phyloP scores from a whole-genome alignment of 1,140 invertebrate species.

The Trissolcus basalis region DNA sequence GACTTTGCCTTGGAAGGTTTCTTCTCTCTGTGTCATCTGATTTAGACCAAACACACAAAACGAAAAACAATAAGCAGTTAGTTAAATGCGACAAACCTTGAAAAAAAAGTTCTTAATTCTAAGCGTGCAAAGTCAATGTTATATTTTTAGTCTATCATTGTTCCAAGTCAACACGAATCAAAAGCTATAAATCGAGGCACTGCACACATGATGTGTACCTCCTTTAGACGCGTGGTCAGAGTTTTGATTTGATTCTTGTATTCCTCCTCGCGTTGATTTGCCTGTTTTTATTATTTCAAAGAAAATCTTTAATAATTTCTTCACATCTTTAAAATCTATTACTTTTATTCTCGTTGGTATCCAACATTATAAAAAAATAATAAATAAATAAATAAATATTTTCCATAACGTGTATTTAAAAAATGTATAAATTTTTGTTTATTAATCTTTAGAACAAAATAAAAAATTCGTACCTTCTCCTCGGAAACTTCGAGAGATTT shows the following conservation, averaged over 20 bases:
- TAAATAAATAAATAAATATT: no score
- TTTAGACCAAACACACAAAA: conserved; percentile 67
- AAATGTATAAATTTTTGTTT: no score
- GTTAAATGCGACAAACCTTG: conserved; percentile 49
- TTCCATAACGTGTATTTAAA: no score
- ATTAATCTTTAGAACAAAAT: background rate
- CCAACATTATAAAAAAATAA: no score
- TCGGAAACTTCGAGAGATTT: conserved; percentile 99
- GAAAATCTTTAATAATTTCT: background rate
- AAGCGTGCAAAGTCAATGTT: conserved; percentile 37
- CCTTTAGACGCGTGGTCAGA: conserved; percentile 98
- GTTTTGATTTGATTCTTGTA: conserved; percentile 99
- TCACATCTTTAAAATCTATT: background rate
- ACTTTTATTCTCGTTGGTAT: no score
- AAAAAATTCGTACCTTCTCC: conserved; percentile 91
- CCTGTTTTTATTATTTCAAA: conserved; percentile 79
- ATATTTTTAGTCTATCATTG: conserved; percentile 44
- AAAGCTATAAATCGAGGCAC: conserved; percentile 64
- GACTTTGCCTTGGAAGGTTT: conserved; percentile 95
- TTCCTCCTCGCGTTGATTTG: conserved; percentile 99
- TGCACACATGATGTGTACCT: conserved; percentile 84
- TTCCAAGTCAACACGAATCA: conserved; percentile 36
- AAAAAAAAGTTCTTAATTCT: conserved; percentile 33
- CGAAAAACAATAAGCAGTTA: conserved; percentile 65
- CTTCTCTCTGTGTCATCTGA: conserved; percentile 97